These are phyloP conservation scores for Psix sp. DNA, from an alignment of 1,140 invertebrate species.

Conservation along the genomic window DNA sequence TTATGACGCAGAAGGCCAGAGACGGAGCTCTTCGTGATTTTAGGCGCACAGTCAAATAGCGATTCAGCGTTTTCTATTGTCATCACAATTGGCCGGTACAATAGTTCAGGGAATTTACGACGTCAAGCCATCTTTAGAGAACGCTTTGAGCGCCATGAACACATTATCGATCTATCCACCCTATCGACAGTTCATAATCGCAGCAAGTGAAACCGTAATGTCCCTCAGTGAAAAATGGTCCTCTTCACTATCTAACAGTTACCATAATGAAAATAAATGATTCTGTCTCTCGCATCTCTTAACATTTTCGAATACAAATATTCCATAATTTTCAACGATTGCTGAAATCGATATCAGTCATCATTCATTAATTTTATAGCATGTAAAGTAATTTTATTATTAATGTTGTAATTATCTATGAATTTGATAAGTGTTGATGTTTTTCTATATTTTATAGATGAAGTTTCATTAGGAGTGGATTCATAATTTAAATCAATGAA, in stretches of 20 bases:
- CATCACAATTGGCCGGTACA: slow-evolving; percentile 62
- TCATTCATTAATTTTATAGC: too few relatives aligned
- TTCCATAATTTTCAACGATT: too few relatives aligned
- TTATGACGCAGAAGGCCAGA: slow-evolving; percentile 42
- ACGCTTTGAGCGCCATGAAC: slow-evolving; percentile 58
- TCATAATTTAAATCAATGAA: too few relatives aligned
- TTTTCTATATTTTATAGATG: too few relatives aligned
- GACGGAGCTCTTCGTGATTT: slow-evolving; percentile 61
- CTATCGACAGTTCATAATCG: slow-evolving; percentile 61
- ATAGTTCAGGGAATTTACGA: slow-evolving; percentile 64
- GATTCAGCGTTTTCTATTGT: slow-evolving; percentile 68
- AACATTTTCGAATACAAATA: not conserved
- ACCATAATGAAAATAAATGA: slow-evolving; percentile 54
- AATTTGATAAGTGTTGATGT: too few relatives aligned
- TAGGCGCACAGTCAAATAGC: slow-evolving; percentile 59
- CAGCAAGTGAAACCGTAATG: slow-evolving; percentile 60
- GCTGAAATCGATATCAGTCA: too few relatives aligned
- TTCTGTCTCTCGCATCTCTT: not conserved
- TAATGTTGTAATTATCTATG: too few relatives aligned
- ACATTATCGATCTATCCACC: slow-evolving; percentile 60
- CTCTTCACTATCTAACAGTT: slow-evolving; percentile 44
- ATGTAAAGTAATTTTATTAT: too few relatives aligned
- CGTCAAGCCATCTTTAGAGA: slow-evolving; percentile 63
- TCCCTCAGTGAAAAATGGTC: slow-evolving; percentile 48
- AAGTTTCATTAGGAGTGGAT: too few relatives aligned